Evolutionary conservation across 2,888 invertebrate species (phyloP).

Genomic region (Scaptodrosophila latifasciaeformis): DNA sequence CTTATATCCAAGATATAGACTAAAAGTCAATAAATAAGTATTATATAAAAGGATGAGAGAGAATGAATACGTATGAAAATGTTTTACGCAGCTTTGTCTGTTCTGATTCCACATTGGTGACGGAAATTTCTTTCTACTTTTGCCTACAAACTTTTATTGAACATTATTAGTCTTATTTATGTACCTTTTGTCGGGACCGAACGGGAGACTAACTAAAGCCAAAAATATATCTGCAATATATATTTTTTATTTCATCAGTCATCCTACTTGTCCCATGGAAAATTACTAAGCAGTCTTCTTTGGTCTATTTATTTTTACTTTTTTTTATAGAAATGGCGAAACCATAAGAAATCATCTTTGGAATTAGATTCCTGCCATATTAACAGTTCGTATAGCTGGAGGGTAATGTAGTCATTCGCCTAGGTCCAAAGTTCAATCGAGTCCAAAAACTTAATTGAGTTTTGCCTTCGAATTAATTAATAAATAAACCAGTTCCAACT

Average conservation of each 20-base stretch:
- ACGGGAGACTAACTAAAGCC: conserved; percentile 23
- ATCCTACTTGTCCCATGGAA: conserved; percentile 11
- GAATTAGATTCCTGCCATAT: too few relatives aligned
- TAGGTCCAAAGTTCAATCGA: conserved; percentile 3
- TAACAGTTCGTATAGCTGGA: too few relatives aligned
- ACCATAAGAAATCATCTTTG: too few relatives aligned
- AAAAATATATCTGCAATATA: conserved; percentile 30
- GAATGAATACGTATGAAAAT: too few relatives aligned
- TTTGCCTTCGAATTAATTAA: too few relatives aligned
- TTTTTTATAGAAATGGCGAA: too few relatives aligned
- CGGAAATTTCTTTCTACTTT: too few relatives aligned
- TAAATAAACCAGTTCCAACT: conserved; percentile 19
- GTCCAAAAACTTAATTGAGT: too few relatives aligned
- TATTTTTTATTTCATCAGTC: conserved; percentile 35
- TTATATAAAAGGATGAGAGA: conserved; percentile 46
- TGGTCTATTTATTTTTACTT: too few relatives aligned
- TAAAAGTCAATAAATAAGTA: conserved; percentile 27
- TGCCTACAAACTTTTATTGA: conserved; percentile 43
- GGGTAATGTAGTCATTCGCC: too few relatives aligned
- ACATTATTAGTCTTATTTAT: conserved; percentile 43
- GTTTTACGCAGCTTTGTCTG: conserved; percentile 41
- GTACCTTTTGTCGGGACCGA: conserved; percentile 16
- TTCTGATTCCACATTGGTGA: conserved; percentile 9
- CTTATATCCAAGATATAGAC: background rate
- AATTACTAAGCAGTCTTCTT: conserved; percentile 16